Evolutionary conservation across 2,113 vertebrate genomes (phyloP), one percentile per base, ranked within the genome.

Genomic region (Anguilla japonica): DNA sequence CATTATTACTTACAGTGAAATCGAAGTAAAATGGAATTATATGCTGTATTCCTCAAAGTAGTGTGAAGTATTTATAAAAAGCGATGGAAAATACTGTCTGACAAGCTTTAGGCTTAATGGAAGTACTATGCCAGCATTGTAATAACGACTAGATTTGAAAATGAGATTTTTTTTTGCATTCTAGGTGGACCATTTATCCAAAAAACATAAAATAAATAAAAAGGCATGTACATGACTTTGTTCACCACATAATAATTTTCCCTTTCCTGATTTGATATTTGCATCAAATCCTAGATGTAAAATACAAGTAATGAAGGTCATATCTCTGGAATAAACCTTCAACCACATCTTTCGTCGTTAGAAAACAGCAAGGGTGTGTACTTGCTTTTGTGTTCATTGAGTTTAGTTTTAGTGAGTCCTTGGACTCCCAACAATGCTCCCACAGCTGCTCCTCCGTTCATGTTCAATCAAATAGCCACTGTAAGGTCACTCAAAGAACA

Each of bases 11-110:
- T 94, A 94, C 89, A 89, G 88, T 84, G 79, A 89, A 95, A 93
- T 94, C 89, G 93, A 94, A 94, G 93, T 94, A 95, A 93, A 94
- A 94, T 89, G 91, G 91, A 95, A 94, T 93, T 91, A 90, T 89
- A 84, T 89, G 78, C 86, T 84, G 89, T 92, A 92, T 93, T 92
- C 91, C 88, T 93, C 89, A 89, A 88, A 87, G 83, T 87, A 67
- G 22, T 60, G 43, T 80, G 86, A 89, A 88, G 84, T 91, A 91
- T 34, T 85, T 91, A 41, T 56, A 89, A 89, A 90, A 89, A 88
- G 85, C 81, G 43, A 88, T 91, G 87, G 86, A 81, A 63, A 86
- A 91, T 91, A 89, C 89, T 90, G 79, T 90, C 88, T 85, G 88
- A 85, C 67, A 86, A 89, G 87, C 57, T 84, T 88, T 20, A 79